A percentile compares a stretch with the other conserved stretches of the same genome.
Evolutionary conservation across 1,140 invertebrate species (phyloP).

Genomic region (Ceratoteleas bidentatus): DNA sequence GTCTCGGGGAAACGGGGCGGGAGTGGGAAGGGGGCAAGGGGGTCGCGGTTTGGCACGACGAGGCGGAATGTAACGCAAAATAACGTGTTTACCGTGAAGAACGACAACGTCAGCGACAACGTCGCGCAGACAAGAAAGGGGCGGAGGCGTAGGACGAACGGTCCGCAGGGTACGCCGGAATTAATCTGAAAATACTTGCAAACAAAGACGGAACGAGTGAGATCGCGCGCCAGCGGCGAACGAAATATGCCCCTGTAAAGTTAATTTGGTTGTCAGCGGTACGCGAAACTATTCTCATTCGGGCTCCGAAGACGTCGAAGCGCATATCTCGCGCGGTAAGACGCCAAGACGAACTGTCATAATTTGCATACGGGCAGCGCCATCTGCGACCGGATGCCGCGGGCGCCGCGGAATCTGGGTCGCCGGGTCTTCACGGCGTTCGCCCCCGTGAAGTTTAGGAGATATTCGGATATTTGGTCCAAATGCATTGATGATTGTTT

Average conservation of each 20-base stretch:
- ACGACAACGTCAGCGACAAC: constrained; percentile 65
- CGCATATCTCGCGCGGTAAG: constrained; percentile 34
- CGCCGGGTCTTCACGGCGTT: no score
- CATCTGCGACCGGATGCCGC: neutral
- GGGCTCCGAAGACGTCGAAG: constrained; percentile 47
- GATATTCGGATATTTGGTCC: no score
- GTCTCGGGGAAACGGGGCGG: neutral
- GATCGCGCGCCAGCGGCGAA: constrained; percentile 44
- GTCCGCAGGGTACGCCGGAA: constrained; percentile 64
- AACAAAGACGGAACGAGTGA: constrained; percentile 53
- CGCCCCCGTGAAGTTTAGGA: no score
- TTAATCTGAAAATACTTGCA: constrained; percentile 74
- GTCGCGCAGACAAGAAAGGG: constrained; percentile 59
- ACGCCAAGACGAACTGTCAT: constrained; percentile 37
- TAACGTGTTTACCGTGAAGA: constrained; percentile 63
- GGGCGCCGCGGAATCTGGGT: no score
- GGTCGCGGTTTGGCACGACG: constrained; percentile 54
- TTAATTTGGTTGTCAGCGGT: constrained; percentile 75
- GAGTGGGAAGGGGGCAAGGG: neutral
- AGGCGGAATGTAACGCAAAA: constrained; percentile 65
- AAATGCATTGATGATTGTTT: no score
- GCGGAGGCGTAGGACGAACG: constrained; percentile 61
- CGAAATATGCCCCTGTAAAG: constrained; percentile 66
- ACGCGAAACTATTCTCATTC: constrained; percentile 41
- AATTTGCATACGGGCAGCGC: constrained; percentile 27